phyloP scores from a whole-genome alignment of 1,140 invertebrate genomes.

The Neodiprion pinetum region DNA sequence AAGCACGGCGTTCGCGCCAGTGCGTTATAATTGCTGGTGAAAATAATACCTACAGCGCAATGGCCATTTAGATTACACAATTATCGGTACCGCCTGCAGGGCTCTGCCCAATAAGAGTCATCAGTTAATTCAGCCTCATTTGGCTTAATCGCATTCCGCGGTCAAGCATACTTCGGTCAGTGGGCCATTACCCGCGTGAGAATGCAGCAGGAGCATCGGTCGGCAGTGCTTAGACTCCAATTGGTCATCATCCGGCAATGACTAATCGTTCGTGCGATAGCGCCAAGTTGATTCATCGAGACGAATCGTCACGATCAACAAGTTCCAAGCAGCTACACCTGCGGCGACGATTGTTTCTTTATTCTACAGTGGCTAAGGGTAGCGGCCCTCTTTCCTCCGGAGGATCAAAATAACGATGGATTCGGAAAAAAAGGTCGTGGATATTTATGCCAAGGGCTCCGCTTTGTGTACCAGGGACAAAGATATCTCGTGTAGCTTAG shows the following conservation, averaged over 20 bases:
- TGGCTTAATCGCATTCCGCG: slow-evolving; percentile 5
- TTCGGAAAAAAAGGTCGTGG: too few relatives aligned
- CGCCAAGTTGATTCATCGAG: slow-evolving; percentile 1
- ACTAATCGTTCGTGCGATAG: background rate
- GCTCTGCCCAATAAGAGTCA: background rate
- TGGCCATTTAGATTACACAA: too few relatives aligned
- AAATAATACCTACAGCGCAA: too few relatives aligned
- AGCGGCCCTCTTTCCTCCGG: too few relatives aligned
- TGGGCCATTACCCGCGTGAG: background rate
- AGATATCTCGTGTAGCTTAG: too few relatives aligned
- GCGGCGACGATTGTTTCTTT: background rate
- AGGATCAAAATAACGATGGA: too few relatives aligned
- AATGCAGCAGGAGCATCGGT: background rate
- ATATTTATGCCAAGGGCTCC: too few relatives aligned
- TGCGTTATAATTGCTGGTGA: too few relatives aligned
- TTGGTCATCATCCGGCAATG: background rate
- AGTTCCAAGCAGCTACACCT: background rate
- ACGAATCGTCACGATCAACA: background rate
- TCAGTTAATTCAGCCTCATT: background rate
- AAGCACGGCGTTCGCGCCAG: too few relatives aligned
- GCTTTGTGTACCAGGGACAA: too few relatives aligned
- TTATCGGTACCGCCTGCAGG: too few relatives aligned
- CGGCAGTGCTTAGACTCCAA: background rate
- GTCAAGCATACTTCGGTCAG: background rate
- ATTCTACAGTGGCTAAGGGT: too few relatives aligned